Evolutionary conservation across 2,797 vertebrate genomes (phyloP).

Genomic region (Myotis findleyi): DNA sequence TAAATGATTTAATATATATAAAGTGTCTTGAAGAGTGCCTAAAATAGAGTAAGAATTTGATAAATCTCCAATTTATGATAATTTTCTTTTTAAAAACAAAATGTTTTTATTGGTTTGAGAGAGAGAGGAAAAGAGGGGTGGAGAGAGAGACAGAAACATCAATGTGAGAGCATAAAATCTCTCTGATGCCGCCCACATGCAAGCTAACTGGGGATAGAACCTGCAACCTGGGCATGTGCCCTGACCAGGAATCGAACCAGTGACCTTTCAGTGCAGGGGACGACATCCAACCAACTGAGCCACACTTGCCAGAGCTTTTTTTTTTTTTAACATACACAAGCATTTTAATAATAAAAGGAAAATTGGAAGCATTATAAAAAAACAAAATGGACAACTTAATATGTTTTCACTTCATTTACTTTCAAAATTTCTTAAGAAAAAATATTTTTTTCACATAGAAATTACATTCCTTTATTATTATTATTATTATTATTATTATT

Average conservation of each 20-base stretch:
- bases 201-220: no score
- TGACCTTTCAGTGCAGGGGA: no score
- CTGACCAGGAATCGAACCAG: no score
- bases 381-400: constrained; percentile 24
- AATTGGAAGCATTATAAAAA: not conserved
- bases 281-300: no score
- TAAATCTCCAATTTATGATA: not conserved
- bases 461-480: not conserved
- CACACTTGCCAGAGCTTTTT: no score
- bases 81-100: not conserved
- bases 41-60: not conserved
- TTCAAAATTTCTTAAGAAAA: constrained; percentile 50
- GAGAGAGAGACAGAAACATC: no score
- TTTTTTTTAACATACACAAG: not conserved
- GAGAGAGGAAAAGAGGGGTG: no score
- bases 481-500: no score
- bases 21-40: not conserved
- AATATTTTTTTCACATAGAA: not conserved
- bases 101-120: no score
- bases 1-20: not conserved
- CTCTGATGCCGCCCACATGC: no score
- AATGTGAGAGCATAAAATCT: no score
- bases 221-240: no score
- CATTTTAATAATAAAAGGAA: not conserved
- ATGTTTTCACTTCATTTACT: constrained; percentile 36